These are phyloP conservation scores for Chiloscyllium plagiosum DNA, from an alignment of 2,113 vertebrate species.

Conservation along the genomic window DNA sequence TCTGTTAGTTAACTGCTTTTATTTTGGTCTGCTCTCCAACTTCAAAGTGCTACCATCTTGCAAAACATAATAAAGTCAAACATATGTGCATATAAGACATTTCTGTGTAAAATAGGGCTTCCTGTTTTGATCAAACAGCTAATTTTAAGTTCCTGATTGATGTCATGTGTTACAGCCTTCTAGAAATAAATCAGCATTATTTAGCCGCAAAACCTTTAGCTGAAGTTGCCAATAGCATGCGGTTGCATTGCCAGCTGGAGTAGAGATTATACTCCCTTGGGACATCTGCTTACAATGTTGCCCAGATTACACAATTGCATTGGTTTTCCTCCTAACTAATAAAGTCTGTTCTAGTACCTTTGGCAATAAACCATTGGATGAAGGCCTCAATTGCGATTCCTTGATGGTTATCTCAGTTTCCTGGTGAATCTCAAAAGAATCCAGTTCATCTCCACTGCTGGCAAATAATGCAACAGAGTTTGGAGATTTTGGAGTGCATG, in stretches of 20 bases:
- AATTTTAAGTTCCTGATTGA: background rate
- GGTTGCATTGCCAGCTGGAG: background rate
- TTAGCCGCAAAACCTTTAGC: background rate
- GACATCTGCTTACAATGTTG: background rate
- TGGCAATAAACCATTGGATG: constrained; percentile 49
- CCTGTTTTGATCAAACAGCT: background rate
- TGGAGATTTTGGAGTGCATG: constrained; percentile 45
- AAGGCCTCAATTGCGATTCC: constrained; percentile 58
- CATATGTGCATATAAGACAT: background rate
- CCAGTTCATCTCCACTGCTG: constrained; percentile 55
- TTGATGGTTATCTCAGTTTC: constrained; percentile 55
- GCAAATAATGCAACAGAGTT: constrained; percentile 44
- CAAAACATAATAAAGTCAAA: background rate
- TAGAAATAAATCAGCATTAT: background rate
- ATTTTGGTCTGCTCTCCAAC: background rate
- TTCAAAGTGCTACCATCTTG: background rate
- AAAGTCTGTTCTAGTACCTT: constrained; percentile 59
- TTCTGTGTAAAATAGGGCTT: background rate
- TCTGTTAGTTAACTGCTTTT: background rate
- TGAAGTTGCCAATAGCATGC: background rate
- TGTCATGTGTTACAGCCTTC: background rate
- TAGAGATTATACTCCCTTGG: background rate
- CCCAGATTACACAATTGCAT: background rate
- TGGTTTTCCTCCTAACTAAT: background rate
- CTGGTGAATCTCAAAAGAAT: constrained; percentile 46